Evolutionary conservation across 2,797 vertebrate genomes (phyloP).

Genomic region (Tangara arthus): DNA sequence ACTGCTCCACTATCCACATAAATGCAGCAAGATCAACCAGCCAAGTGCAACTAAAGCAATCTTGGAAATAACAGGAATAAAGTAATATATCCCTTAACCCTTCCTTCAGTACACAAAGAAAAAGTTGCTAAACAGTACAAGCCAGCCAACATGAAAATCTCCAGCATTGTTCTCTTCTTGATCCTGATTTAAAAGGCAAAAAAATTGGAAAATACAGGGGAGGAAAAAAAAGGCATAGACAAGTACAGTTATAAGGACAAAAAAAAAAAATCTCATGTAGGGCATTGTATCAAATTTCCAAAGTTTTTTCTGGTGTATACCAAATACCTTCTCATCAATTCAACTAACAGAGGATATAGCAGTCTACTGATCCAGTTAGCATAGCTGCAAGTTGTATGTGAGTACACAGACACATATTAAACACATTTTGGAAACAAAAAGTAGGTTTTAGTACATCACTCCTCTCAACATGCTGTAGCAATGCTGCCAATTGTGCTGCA

Average conservation of each 20-base stretch:
- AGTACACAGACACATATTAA: not conserved
- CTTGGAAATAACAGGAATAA: not conserved
- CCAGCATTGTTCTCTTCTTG: slow-evolving; percentile 12
- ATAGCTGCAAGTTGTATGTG: not conserved
- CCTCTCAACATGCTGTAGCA: not conserved
- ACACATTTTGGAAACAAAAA: not conserved
- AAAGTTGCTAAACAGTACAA: slow-evolving; percentile 31
- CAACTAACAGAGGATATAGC: not conserved
- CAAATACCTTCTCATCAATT: not conserved
- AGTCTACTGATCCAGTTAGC: not conserved
- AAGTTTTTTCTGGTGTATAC: not conserved
- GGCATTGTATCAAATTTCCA: not conserved
- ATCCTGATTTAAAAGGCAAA: slow-evolving; percentile 34
- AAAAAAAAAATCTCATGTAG: not conserved
- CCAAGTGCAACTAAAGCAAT: slow-evolving; percentile 26
- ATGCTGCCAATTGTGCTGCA: slow-evolving; percentile 22
- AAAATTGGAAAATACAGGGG: not conserved
- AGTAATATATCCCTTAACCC: not conserved
- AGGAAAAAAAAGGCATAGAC: not conserved
- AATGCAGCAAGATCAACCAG: slow-evolving; percentile 5
- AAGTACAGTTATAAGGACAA: not conserved
- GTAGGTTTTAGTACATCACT: not conserved
- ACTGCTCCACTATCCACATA: not conserved
- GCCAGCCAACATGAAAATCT: slow-evolving; percentile 23
- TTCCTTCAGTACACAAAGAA: slow-evolving; percentile 1